phyloP scores from a whole-genome alignment of 1,140 invertebrate species.

The Meteorus sp. region DNA sequence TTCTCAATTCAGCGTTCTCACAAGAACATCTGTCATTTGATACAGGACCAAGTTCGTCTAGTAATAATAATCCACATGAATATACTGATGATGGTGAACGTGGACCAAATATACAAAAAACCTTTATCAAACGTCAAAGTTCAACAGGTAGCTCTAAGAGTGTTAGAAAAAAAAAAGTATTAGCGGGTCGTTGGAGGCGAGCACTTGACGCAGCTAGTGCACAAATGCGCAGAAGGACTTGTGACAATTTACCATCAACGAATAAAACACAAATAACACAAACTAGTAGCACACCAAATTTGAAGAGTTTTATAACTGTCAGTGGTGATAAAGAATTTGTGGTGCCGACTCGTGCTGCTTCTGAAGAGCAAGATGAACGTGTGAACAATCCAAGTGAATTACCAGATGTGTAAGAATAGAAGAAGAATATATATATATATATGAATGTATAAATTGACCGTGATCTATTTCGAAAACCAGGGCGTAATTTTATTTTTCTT shows the following conservation, averaged over 20 bases:
- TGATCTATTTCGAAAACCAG: no score
- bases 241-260: slow-evolving; percentile 33
- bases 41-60: background rate
- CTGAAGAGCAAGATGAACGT: slow-evolving; percentile 16
- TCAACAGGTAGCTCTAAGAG: slow-evolving; percentile 27
- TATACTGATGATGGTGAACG: background rate
- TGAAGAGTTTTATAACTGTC: slow-evolving; percentile 31
- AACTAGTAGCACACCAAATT: slow-evolving; percentile 34
- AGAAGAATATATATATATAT: no score
- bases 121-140: slow-evolving; percentile 32
- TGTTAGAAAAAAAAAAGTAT: slow-evolving; percentile 37
- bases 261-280: slow-evolving; percentile 29
- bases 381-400: background rate
- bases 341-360: slow-evolving; percentile 3
- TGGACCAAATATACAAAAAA: slow-evolving; percentile 22
- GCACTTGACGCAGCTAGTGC: slow-evolving; percentile 11
- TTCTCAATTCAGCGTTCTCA: slow-evolving; percentile 41
- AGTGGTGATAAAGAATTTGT: slow-evolving; percentile 4
- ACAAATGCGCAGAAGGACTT: slow-evolving; percentile 31
- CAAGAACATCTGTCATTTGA: slow-evolving; percentile 35
- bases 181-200: slow-evolving; percentile 37
- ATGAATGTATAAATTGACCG: no score
- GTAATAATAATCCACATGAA: background rate
- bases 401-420: background rate
- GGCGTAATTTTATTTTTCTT: no score